phyloP scores from a whole-genome alignment of 2,797 vertebrate genomes.

The Oreochromis mossambicus region DNA sequence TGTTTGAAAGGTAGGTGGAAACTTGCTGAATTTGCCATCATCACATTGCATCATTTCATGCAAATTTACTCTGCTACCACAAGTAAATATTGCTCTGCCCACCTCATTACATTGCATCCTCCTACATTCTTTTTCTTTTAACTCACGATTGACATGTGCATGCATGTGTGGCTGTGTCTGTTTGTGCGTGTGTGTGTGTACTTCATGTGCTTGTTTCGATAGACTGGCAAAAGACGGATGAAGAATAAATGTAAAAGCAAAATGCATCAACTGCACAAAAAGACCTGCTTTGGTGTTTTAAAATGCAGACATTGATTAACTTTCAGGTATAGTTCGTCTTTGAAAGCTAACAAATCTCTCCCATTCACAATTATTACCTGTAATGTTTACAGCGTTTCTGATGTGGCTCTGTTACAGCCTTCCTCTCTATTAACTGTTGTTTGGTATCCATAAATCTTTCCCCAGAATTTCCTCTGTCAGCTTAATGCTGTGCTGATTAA shows the following conservation, averaged over 20 bases:
- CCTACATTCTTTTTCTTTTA: not conserved
- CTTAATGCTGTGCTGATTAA: slow-evolving; percentile 45
- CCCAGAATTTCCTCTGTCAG: slow-evolving; percentile 33
- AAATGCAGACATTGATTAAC: slow-evolving; percentile 2
- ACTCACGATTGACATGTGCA: not conserved
- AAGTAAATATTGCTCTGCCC: not conserved
- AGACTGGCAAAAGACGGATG: not conserved
- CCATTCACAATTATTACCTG: not conserved
- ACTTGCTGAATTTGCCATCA: not conserved
- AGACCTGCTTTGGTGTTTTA: not conserved
- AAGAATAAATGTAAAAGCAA: not conserved
- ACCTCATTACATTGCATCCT: not conserved
- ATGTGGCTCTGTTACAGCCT: not conserved
- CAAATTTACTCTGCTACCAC: not conserved
- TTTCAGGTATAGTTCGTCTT: not conserved
- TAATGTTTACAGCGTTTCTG: not conserved
- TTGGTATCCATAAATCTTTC: slow-evolving; percentile 22
- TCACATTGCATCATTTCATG: slow-evolving; percentile 16
- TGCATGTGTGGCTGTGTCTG: not conserved
- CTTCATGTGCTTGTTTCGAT: not conserved
- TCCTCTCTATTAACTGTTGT: not conserved
- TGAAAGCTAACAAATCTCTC: not conserved
- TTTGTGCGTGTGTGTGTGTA: not conserved
- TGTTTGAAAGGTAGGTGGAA: not conserved
- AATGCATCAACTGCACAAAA: not conserved